Conservation (phyloP, 1,140 invertebrate genomes). For the Anastrepha ludens region DNA sequence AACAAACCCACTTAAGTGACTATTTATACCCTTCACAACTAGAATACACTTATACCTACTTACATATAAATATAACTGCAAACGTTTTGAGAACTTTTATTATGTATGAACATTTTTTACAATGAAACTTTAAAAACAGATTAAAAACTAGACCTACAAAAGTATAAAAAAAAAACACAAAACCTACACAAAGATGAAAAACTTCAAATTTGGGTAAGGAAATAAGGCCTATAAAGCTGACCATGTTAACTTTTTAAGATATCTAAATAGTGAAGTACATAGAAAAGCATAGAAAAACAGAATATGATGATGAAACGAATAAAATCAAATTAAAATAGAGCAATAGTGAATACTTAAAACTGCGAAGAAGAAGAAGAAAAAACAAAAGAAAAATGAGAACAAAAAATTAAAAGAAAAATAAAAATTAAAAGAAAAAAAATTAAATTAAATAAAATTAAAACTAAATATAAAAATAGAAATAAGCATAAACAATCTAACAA, state of each 20-base stretch:
- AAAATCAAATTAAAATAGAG: no score
- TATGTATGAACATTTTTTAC: conserved; percentile 71
- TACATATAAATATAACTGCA: conserved; percentile 12
- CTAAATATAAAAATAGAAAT: neutral
- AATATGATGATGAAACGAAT: no score
- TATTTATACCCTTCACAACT: conserved; percentile 1
- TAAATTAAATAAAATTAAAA: no score
- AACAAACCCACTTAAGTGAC: neutral
- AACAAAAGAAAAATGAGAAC: no score
- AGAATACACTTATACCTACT: neutral
- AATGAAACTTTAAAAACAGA: conserved; percentile 64
- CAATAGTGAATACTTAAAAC: neutral
- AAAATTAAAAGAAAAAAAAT: no score
- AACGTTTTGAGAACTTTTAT: conserved; percentile 71
- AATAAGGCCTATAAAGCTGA: neutral
- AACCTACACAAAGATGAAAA: neutral
- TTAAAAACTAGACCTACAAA: conserved; percentile 55
- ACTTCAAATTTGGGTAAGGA: neutral
- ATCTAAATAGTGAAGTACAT: neutral
- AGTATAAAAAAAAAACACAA: conserved; percentile 64
- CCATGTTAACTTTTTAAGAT: neutral
- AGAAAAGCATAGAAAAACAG: no score
- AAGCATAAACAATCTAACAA: neutral
- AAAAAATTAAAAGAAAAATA: no score
- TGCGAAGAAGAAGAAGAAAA: neutral